Conservation (phyloP, 2,888 invertebrate species). For the Merodon equestris region DNA sequence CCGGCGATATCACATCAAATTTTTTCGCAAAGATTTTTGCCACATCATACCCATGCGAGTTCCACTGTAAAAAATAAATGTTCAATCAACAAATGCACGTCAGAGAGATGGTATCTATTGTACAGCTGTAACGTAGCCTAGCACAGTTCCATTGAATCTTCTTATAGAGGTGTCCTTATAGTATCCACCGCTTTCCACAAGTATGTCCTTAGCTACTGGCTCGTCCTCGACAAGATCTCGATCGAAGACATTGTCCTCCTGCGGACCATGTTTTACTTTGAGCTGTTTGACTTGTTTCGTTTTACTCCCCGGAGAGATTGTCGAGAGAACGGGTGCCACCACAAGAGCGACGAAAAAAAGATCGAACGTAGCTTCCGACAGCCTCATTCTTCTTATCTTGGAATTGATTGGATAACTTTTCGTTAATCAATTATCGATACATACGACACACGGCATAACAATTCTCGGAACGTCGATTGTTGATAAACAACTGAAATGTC, state of each 20-base stretch:
- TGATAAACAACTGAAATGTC: conserved; percentile 43
- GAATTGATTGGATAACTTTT: conserved; percentile 21
- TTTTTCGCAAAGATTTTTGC: conserved; percentile 94
- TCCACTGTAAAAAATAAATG: conserved; percentile 88
- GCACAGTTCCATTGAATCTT: conserved; percentile 86
- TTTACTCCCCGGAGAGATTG: conserved; percentile 74
- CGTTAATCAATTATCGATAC: conserved; percentile 48
- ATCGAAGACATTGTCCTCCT: conserved; percentile 84
- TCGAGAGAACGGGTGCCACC: conserved; percentile 58
- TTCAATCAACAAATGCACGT: background rate
- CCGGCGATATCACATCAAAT: conserved; percentile 94
- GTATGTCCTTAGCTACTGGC: conserved; percentile 85
- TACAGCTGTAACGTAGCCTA: conserved; percentile 96
- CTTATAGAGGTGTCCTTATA: conserved; percentile 84
- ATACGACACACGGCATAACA: conserved; percentile 29
- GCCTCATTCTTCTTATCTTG: conserved; percentile 50
- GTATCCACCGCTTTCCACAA: conserved; percentile 87
- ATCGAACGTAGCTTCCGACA: background rate
- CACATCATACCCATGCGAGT: conserved; percentile 94
- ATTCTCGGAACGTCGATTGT: conserved; percentile 24
- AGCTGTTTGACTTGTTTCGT: conserved; percentile 71
- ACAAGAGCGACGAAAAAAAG: conserved; percentile 2
- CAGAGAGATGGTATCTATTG: background rate
- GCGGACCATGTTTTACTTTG: conserved; percentile 80
- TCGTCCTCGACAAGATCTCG: conserved; percentile 84